Evolutionary conservation across 2,797 vertebrate genomes (phyloP).

Genomic region (Coregonus suidteri): DNA sequence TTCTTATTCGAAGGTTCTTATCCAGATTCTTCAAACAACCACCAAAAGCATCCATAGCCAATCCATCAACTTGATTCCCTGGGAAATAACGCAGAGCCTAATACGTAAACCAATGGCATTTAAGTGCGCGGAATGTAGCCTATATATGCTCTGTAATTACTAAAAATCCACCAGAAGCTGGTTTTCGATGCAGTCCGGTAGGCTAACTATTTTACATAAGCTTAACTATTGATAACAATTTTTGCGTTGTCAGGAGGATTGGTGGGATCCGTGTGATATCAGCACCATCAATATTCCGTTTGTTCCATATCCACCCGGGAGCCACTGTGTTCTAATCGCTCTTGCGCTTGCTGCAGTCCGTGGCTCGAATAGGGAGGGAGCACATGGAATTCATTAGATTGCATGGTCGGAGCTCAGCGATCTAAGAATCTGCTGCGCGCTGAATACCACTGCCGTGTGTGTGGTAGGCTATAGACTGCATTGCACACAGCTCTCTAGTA

Average conservation of each 20-base stretch:
- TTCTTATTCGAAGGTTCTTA: neutral
- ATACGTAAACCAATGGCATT: neutral
- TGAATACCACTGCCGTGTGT: conserved; percentile 24
- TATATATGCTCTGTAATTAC: neutral
- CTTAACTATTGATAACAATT: conserved; percentile 48
- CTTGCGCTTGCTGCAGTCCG: conserved; percentile 64
- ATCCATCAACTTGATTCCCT: conserved; percentile 7
- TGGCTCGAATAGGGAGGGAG: conserved; percentile 67
- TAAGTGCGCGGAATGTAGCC: neutral
- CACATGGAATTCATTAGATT: conserved; percentile 50
- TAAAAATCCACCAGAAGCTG: conserved; percentile 6
- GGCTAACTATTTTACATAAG: conserved; percentile 57
- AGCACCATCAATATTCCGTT: conserved; percentile 42
- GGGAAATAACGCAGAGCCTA: neutral
- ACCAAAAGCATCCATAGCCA: neutral
- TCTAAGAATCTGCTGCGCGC: conserved; percentile 29
- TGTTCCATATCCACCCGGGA: conserved; percentile 51
- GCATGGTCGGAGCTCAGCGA: conserved; percentile 48
- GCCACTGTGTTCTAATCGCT: conserved; percentile 49
- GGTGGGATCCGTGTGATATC: conserved; percentile 45
- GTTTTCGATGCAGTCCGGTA: conserved; percentile 34
- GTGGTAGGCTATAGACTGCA: conserved; percentile 43
- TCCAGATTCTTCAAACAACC: neutral
- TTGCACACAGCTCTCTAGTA: conserved; percentile 48
- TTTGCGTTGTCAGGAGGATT: conserved; percentile 45